Base-by-base conservation (phyloP, 2,113 vertebrate genomes). In the Lophotis ruficrista region DNA sequence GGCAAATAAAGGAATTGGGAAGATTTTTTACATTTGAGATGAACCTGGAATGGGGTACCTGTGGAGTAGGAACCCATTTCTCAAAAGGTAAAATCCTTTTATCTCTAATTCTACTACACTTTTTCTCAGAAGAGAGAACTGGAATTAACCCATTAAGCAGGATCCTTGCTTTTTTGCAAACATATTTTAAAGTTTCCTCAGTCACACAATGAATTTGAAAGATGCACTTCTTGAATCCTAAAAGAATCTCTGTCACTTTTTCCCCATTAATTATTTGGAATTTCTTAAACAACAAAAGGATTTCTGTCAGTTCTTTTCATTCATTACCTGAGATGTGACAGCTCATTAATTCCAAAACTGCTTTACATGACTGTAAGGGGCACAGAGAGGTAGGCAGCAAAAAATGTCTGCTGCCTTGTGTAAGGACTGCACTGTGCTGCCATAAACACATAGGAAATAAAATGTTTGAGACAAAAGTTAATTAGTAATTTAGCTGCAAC, bases 291-390 rank as follows among this genome's bases (percentile, higher is more conserved):
- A 88, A 93, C 93, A 79, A 86, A 96, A 97, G 80, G 89, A 93
- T 83, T 92, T 93, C 54, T 89, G 91, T 94, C 95, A 94, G 73
- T 82, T 94, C 86, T 47, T 97, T 97, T 94, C 83, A 96, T 90
- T 96, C 65, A 90, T 81, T 96, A 95, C 87, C 68, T 87, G 89
- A 69, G 83, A 88, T 83, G 72, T 93, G 93, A 97, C 87, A 97
- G 89, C 88, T 96, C 96, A 97, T 97, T 97, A 97, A 93, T 96
- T 96, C 90, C 87, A 78, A 95, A 95, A 89, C 69, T 62, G 23
- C 72, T 70, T 95, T 97, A 77, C 83, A 91, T 77, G 66, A 87
- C 64, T 71, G 33, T 62, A 93, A 94, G 85, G 54, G 90, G 86
- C 23, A 84, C 24, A 80, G 73, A 85, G 45, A 95, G 28, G 30